A percentile compares a stretch with the other conserved stretches of the same genome.
phyloP scores from a whole-genome alignment of 1,140 invertebrate genomes.

The Aphelinus atriplicis region DNA sequence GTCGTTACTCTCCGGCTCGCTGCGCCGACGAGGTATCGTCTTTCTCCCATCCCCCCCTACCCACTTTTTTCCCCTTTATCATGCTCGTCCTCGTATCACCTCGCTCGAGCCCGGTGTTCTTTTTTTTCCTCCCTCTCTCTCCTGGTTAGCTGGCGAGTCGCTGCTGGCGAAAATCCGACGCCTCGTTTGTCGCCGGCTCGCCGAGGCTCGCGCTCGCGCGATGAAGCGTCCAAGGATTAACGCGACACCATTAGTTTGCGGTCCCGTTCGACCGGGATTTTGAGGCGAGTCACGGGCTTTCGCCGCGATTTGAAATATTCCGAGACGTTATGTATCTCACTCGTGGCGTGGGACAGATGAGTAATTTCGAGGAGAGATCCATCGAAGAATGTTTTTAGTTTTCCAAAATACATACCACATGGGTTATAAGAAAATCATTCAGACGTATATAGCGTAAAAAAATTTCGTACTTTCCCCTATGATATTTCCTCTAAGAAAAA shows the following conservation, averaged over 20 bases:
- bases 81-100: neutral
- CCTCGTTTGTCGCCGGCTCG: slow-evolving; percentile 7
- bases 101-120: neutral
- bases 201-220: neutral
- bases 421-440: too few relatives aligned
- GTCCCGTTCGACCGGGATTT: too few relatives aligned
- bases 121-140: neutral
- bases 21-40: slow-evolving; percentile 17
- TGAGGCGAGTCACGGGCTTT: too few relatives aligned
- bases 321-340: too few relatives aligned
- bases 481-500: slow-evolving; percentile 2
- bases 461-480: too few relatives aligned
- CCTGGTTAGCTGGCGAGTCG: too few relatives aligned
- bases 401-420: too few relatives aligned
- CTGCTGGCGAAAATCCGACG: slow-evolving; percentile 16
- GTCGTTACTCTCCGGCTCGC: slow-evolving; percentile 26
- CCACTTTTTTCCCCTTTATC: neutral
- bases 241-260: slow-evolving; percentile 12
- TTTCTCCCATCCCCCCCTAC: slow-evolving; percentile 8
- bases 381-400: too few relatives aligned
- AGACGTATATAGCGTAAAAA: too few relatives aligned
- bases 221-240: slow-evolving; percentile 28
- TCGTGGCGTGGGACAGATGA: too few relatives aligned
- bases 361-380: too few relatives aligned
- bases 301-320: too few relatives aligned